Evolutionary conservation across 2,888 invertebrate species (phyloP).

Genomic region (Leptothorax acervorum): DNA sequence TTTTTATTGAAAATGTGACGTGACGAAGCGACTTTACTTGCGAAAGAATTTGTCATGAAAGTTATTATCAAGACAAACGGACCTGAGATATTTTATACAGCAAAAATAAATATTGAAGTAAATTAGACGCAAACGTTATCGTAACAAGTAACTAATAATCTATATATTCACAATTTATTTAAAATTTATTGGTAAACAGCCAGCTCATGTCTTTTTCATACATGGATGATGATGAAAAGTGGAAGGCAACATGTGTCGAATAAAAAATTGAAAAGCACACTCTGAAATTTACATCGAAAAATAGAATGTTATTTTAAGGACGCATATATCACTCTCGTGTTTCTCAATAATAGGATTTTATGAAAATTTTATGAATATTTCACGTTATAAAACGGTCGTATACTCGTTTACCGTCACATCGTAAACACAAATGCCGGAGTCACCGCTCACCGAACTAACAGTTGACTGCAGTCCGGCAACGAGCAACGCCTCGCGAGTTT

Average conservation of each 20-base stretch:
- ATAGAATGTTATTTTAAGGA: neutral
- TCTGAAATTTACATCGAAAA: neutral
- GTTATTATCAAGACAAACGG: neutral
- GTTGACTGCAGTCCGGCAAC: neutral
- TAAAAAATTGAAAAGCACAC: neutral
- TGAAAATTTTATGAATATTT: neutral
- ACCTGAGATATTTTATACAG: neutral
- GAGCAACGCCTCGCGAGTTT: neutral
- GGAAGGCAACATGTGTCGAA: neutral
- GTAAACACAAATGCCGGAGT: conserved; percentile 3
- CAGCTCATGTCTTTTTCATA: neutral
- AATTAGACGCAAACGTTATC: neutral
- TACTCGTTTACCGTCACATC: neutral
- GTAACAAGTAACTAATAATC: neutral
- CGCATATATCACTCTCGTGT: neutral
- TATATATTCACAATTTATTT: neutral
- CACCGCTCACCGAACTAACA: neutral
- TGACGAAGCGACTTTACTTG: neutral
- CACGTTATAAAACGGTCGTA: neutral
- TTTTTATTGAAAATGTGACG: neutral
- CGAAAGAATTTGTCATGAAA: neutral
- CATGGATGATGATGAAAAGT: neutral
- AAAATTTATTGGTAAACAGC: neutral
- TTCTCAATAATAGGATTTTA: no score
- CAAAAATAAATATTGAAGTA: neutral